Evolutionary conservation across 2,888 invertebrate genomes (phyloP).

Genomic region (Autographa pulchrina): DNA sequence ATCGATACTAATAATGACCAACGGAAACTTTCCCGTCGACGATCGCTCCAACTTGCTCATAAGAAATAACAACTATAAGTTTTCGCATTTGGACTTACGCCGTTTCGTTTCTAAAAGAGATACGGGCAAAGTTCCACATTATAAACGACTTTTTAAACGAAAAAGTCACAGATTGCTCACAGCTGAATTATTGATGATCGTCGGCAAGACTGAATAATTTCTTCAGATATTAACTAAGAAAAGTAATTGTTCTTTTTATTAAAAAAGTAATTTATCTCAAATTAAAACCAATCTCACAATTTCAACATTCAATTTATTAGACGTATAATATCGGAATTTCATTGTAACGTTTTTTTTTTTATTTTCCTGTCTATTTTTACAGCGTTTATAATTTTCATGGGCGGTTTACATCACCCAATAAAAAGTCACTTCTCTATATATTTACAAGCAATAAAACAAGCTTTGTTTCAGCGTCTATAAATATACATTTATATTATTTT

Average conservation of each 20-base stretch:
- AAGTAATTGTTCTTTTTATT: conserved; percentile 19
- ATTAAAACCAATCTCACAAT: conserved; percentile 46
- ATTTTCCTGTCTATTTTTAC: conserved; percentile 56
- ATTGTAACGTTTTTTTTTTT: conserved; percentile 57
- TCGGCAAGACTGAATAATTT: conserved; percentile 35
- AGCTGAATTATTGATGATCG: conserved; percentile 47
- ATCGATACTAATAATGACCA: neutral
- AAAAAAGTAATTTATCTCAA: neutral
- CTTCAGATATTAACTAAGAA: conserved; percentile 30
- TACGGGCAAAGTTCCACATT: conserved; percentile 35
- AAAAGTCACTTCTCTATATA: conserved; percentile 55
- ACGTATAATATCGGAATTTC: conserved; percentile 62
- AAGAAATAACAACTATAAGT: conserved; percentile 1
- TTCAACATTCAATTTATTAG: conserved; percentile 72
- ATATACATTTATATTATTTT: conserved; percentile 61
- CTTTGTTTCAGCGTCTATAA: conserved; percentile 55
- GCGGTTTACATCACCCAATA: conserved; percentile 44
- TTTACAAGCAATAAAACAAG: conserved; percentile 69
- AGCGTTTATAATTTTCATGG: conserved; percentile 38
- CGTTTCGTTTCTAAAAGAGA: conserved; percentile 14
- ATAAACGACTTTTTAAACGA: conserved; percentile 45
- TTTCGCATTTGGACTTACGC: neutral
- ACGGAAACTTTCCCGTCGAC: neutral
- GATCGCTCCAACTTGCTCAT: neutral
- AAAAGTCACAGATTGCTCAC: conserved; percentile 42